Evolutionary conservation across 1,140 invertebrate species (phyloP), one percentile per base, ranked within the genome.

Genomic region (Drosophila athabasca): DNA sequence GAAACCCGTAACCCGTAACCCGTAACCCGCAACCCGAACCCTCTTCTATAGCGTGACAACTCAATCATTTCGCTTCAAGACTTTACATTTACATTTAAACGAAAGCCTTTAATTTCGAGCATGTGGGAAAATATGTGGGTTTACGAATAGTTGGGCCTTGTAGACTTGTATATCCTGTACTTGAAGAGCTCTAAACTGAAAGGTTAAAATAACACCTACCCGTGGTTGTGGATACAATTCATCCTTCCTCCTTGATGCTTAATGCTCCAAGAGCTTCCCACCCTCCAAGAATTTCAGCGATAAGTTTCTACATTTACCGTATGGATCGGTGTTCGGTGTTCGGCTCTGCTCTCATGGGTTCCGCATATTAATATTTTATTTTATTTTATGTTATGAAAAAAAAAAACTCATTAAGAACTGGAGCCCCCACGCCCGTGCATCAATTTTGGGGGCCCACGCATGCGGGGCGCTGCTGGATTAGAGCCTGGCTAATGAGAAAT

Each of bases 401-500:
- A 39, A 48, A 65, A 69, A 70, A 70, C 67, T 70, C 67, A 70
- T 70, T 69, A 58, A 69, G 35, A 68, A 49, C 31, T 64, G 44
- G 31, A 31, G 31, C 31, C 2, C 62, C 68, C 49, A 29, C 43
- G 46, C 24, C 26, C 50, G n/a, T n/a, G 29, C 29, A 29, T 29
- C 7, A n/a, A 19, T 15, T 3, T 11, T 6, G 1, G 15, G 70
- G 41, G 59, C n/a, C 59, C 70, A 51, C 70, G 69, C 58, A 73
- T 53, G 31, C 31, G 8, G 31, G 26, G 26, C 26, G 41, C 22
- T 57, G 39, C 41, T 67, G 58, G 58, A 61, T 62, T 61, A 52
- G 41, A 26, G 46, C 29, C 45, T 52, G 48, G 46, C 68, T 71
- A 74, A 74, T 65, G 52, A 73, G 70, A 74, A 74, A 74, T 66